Evolutionary conservation across 2,113 vertebrate species (phyloP).

Genomic region (Crotophaga sulcirostris): DNA sequence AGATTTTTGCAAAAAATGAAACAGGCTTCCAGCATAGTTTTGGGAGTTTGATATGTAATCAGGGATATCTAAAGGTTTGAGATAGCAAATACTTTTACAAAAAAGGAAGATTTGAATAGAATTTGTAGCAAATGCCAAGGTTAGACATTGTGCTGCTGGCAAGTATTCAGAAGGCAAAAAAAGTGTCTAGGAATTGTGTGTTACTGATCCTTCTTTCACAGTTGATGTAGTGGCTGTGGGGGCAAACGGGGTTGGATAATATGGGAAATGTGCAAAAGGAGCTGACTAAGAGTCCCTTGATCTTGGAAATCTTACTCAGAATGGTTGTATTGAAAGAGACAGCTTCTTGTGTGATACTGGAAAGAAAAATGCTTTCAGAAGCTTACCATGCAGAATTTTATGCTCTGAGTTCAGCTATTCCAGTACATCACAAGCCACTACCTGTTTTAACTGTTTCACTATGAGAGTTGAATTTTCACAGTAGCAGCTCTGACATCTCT

Average conservation of each 20-base stretch:
- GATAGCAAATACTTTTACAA: background rate
- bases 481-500: background rate
- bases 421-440: background rate
- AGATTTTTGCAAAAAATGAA: background rate
- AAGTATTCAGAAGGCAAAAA: background rate
- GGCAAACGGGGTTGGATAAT: background rate
- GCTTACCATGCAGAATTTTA: background rate
- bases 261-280: fast-evolving
- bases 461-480: background rate
- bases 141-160: background rate
- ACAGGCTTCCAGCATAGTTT: background rate
- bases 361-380: background rate
- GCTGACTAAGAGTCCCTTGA: background rate
- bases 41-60: background rate
- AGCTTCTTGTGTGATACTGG: background rate
- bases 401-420: background rate
- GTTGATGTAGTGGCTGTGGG: background rate
- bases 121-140: background rate
- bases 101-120: background rate
- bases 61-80: background rate
- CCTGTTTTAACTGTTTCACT: fast-evolving
- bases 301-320: background rate
- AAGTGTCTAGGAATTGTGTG: background rate
- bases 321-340: background rate
- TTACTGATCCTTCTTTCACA: background rate